These are phyloP conservation scores for Equus przewalskii DNA, from an alignment of 2,113 vertebrate genomes.

Conservation along the genomic window DNA sequence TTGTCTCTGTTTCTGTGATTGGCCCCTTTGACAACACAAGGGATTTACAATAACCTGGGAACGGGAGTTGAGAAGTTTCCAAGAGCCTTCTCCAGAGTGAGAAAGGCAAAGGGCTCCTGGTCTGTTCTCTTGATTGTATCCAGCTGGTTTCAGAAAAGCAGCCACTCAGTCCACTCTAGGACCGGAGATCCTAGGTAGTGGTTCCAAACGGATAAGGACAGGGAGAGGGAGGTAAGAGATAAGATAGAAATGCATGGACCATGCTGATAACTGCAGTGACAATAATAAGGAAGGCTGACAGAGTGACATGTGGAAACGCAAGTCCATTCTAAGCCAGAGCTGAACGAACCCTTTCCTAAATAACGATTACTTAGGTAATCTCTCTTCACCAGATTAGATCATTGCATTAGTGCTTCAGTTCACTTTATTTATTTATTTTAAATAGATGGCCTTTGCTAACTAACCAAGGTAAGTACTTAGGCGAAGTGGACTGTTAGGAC, in stretches of 20 bases:
- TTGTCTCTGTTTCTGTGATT: not conserved
- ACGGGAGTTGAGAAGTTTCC: constrained; percentile 27
- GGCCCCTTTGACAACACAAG: constrained; percentile 16
- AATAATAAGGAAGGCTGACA: constrained; percentile 76
- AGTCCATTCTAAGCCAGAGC: constrained; percentile 52
- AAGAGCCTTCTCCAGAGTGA: constrained; percentile 70
- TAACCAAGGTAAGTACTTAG: constrained; percentile 55
- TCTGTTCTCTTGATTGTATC: constrained; percentile 75
- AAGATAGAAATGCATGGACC: constrained; percentile 76
- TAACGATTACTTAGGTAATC: constrained; percentile 57
- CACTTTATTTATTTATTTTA: constrained; percentile 62
- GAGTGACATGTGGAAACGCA: constrained; percentile 72
- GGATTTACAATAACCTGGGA: constrained; percentile 59
- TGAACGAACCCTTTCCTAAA: constrained; percentile 18
- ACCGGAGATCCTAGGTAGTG: constrained; percentile 71
- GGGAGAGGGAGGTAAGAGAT: constrained; percentile 65
- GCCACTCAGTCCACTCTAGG: constrained; percentile 64
- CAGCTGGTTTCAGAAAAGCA: constrained; percentile 72
- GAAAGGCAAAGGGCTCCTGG: constrained; percentile 64
- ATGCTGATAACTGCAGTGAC: constrained; percentile 79
- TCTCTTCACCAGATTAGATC: constrained; percentile 63
- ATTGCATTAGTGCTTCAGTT: constrained; percentile 51
- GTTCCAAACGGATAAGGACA: constrained; percentile 74
- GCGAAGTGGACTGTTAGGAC: constrained; percentile 10
- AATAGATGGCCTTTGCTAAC: constrained; percentile 64